Percentiles rank a stretch among this genome's conserved stretches.
phyloP scores from a whole-genome alignment of 1,140 invertebrate species.

The Tetragonula clypearis region DNA sequence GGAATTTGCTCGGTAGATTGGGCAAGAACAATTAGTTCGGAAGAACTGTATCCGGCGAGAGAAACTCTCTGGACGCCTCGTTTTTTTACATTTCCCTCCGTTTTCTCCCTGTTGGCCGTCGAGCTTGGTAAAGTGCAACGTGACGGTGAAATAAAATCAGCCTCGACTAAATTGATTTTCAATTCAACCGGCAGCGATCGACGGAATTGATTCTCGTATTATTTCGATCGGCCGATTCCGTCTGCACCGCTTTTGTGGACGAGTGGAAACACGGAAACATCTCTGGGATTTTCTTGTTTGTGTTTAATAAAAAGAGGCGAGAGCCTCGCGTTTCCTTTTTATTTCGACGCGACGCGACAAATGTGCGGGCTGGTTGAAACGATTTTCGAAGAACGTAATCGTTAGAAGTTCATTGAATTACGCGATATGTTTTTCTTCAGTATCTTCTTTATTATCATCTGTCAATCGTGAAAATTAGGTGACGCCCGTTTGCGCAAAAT shows the following conservation, averaged over 20 bases:
- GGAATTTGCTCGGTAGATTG: not conserved
- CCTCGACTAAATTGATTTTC: slow-evolving; percentile 39
- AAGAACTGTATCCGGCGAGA: not conserved
- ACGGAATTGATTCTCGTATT: slow-evolving; percentile 52
- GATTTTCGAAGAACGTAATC: not conserved
- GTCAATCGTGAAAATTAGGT: too few species aligned
- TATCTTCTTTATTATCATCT: too few species aligned
- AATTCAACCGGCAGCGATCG: not conserved
- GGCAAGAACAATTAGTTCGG: slow-evolving; percentile 6
- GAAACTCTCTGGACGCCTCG: not conserved
- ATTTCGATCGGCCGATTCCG: slow-evolving; percentile 44
- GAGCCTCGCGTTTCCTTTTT: not conserved
- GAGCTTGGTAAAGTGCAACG: not conserved
- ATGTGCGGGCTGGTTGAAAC: not conserved
- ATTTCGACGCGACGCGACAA: not conserved
- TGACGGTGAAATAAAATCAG: slow-evolving; percentile 40
- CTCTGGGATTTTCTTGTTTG: not conserved
- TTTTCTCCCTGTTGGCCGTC: not conserved
- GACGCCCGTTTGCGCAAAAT: too few species aligned
- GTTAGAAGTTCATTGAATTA: not conserved
- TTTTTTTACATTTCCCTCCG: not conserved
- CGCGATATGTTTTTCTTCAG: too few species aligned
- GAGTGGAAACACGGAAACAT: not conserved
- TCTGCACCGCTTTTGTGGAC: not conserved
- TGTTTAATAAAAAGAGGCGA: not conserved